Evolutionary conservation across 2,888 invertebrate genomes (phyloP).

Genomic region (Synanthedon myopaeformis): DNA sequence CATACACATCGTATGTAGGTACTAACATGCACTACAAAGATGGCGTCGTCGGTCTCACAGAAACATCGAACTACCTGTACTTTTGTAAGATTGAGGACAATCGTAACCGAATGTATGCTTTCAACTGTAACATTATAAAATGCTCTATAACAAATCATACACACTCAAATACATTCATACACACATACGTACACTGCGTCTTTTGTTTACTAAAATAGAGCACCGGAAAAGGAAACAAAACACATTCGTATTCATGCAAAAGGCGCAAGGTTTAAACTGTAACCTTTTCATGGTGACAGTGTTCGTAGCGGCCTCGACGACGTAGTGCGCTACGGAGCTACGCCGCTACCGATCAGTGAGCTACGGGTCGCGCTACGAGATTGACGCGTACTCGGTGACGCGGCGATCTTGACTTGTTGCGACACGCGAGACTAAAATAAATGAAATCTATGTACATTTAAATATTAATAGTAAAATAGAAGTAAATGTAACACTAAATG

Average conservation of each 20-base stretch:
- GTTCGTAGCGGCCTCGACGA: constrained; percentile 14
- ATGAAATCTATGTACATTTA: neutral
- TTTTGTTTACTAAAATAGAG: constrained; percentile 48
- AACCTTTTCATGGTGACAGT: constrained; percentile 47
- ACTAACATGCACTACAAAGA: no score
- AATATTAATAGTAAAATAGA: no score
- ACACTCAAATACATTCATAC: no score
- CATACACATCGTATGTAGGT: no score
- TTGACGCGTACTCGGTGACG: constrained; percentile 21
- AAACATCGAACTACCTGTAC: no score
- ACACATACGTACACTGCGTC: constrained; percentile 2
- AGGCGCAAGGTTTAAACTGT: constrained; percentile 56
- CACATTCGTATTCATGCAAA: constrained; percentile 56
- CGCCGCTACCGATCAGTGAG: constrained; percentile 14
- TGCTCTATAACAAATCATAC: no score
- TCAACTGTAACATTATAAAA: no score
- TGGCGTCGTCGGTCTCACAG: no score
- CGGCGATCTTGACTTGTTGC: constrained; percentile 21
- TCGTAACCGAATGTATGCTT: no score
- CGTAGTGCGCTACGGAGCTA: constrained; percentile 18
- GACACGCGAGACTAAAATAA: constrained; percentile 15
- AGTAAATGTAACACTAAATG: no score
- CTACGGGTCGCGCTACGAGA: constrained; percentile 32
- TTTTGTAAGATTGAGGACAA: no score
- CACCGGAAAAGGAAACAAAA: constrained; percentile 41